phyloP scores from a whole-genome alignment of 2,797 vertebrate genomes.

The Ptychobarbus kaznakovi region DNA sequence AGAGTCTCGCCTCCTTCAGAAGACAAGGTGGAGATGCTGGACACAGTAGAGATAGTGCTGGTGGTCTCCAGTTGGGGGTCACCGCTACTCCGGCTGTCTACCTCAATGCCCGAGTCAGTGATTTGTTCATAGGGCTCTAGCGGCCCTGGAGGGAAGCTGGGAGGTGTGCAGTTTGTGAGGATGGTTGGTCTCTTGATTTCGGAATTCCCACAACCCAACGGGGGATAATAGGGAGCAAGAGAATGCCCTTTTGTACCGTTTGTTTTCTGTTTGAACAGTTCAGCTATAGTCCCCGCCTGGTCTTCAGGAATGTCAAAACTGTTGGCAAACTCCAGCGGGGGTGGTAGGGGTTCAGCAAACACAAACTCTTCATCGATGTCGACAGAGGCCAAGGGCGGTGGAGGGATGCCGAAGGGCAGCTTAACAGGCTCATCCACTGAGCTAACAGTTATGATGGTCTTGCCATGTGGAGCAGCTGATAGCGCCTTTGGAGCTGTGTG shows the following conservation, averaged over 20 bases:
- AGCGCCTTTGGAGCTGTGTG: slow-evolving; percentile 63
- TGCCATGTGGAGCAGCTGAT: slow-evolving; percentile 71
- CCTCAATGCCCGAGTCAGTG: slow-evolving; percentile 89
- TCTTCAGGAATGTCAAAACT: slow-evolving; percentile 91
- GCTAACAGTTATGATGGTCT: slow-evolving; percentile 82
- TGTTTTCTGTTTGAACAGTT: slow-evolving; percentile 79
- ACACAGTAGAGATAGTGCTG: slow-evolving; percentile 92
- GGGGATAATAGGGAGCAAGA: slow-evolving; percentile 70
- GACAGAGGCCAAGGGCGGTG: slow-evolving; percentile 86
- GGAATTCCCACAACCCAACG: slow-evolving; percentile 51
- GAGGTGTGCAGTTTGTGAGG: slow-evolving; percentile 86
- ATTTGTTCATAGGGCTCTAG: slow-evolving; percentile 86
- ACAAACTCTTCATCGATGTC: slow-evolving; percentile 90
- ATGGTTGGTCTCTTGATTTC: slow-evolving; percentile 80
- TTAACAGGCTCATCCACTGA: slow-evolving; percentile 88
- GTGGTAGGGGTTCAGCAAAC: slow-evolving; percentile 88
- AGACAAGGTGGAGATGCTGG: slow-evolving; percentile 91
- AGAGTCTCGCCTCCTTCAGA: slow-evolving; percentile 86
- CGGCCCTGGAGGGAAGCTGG: slow-evolving; percentile 83
- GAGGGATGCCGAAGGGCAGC: slow-evolving; percentile 88
- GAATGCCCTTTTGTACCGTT: slow-evolving; percentile 68
- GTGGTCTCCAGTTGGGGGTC: slow-evolving; percentile 91
- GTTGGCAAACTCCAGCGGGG: slow-evolving; percentile 90
- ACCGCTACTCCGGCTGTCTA: slow-evolving; percentile 87
- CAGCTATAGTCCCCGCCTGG: slow-evolving; percentile 71